Conservation (phyloP, 30 jellyfish, hydroid and myxozoan species). For the Aurelia aurita complex sp. Pacific region DNA sequence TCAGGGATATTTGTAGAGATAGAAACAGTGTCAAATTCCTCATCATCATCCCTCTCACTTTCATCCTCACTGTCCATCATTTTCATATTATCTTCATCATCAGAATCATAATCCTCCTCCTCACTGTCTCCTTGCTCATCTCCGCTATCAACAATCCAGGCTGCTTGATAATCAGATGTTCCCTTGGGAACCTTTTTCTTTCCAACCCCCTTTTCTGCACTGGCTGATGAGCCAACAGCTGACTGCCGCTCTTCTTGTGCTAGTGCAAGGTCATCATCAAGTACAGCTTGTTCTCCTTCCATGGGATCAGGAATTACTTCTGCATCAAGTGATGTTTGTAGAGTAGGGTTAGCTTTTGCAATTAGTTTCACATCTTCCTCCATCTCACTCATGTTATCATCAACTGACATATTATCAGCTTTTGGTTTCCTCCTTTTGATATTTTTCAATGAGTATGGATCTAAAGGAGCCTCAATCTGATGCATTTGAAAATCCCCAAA, state of each 20-base stretch:
- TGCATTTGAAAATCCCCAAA: constrained; percentile 89
- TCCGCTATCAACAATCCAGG: constrained; percentile 88
- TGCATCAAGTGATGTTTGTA: constrained; percentile 64
- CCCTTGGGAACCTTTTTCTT: constrained; percentile 78
- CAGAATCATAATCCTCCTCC: constrained; percentile 4
- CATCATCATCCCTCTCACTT: constrained; percentile 47
- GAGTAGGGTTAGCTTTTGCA: constrained; percentile 72
- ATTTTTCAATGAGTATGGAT: constrained; percentile 52
- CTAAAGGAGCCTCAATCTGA: constrained; percentile 66
- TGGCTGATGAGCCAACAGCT: background rate
- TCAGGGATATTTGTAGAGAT: constrained; percentile 71
- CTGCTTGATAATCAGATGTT: constrained; percentile 91
- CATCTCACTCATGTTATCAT: constrained; percentile 56
- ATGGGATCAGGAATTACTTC: constrained; percentile 83
- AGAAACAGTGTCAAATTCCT: constrained; percentile 69
- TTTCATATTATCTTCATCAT: constrained; percentile 3
- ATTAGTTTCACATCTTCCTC: constrained; percentile 78
- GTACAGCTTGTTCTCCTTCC: constrained; percentile 91
- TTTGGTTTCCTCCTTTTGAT: constrained; percentile 7
- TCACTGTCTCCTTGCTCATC: constrained; percentile 51
- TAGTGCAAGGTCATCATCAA: constrained; percentile 67
- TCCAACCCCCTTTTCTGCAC: background rate
- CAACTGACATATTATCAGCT: constrained; percentile 24
- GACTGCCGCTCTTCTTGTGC: constrained; percentile 41
- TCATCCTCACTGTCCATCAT: constrained; percentile 56